Percentiles rank a stretch among this genome's conserved stretches.
Evolutionary conservation across 2,113 vertebrate species (phyloP).

Genomic region (Pseudorasbora parva): DNA sequence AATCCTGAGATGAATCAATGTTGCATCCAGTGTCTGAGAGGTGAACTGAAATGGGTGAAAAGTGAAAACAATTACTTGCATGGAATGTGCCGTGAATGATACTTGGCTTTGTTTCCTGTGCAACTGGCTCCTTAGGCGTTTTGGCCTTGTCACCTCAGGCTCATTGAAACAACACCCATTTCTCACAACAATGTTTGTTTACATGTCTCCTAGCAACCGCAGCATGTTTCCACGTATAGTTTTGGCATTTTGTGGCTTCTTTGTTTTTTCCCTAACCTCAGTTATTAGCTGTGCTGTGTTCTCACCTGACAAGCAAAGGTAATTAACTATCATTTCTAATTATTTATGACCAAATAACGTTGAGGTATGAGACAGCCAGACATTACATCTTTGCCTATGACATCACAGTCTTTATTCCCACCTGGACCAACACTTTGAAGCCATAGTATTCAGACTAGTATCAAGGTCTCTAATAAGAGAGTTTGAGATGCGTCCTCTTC

Average conservation of each 20-base stretch:
- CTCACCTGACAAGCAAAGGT: conserved; percentile 60
- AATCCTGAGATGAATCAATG: no score
- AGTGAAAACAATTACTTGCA: conserved; percentile 74
- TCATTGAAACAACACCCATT: conserved; percentile 72
- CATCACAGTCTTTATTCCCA: conserved; percentile 55
- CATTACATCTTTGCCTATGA: conserved; percentile 47
- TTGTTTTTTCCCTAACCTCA: conserved; percentile 30
- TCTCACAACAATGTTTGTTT: conserved; percentile 75
- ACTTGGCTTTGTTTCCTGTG: conserved; percentile 74
- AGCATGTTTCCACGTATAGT: conserved; percentile 68
- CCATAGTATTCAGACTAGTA: neutral
- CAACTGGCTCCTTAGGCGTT: conserved; percentile 73
- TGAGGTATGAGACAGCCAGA: conserved; percentile 49
- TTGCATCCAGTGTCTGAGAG: conserved; percentile 21
- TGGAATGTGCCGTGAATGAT: conserved; percentile 73
- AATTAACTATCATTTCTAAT: conserved; percentile 60
- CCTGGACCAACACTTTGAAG: conserved; percentile 38
- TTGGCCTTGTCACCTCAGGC: conserved; percentile 75
- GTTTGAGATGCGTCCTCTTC: neutral
- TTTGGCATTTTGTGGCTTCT: conserved; percentile 44
- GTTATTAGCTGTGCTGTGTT: conserved; percentile 73
- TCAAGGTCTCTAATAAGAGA: conserved; percentile 38
- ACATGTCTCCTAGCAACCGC: conserved; percentile 71
- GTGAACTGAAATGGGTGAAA: conserved; percentile 47
- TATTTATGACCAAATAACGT: conserved; percentile 62